Conservation (phyloP, 2,797 vertebrate genomes). For the Sphenodon punctatus region DNA sequence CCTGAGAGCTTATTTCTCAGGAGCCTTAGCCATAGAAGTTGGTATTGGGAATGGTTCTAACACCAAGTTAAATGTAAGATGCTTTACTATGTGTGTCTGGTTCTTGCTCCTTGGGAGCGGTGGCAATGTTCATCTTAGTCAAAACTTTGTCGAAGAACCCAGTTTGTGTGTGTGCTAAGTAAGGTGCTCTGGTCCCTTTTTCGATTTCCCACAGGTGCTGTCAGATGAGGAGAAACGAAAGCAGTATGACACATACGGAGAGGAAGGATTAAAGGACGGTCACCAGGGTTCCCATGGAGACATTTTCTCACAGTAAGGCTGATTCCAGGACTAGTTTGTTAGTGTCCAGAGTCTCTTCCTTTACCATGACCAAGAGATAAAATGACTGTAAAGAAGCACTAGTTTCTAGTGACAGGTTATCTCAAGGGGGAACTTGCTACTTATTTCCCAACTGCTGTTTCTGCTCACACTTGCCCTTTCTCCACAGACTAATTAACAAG, state of each 20-base stretch:
- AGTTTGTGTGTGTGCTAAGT: neutral
- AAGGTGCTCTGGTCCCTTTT: neutral
- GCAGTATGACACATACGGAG: conserved; percentile 93
- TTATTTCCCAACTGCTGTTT: rapidly evolving
- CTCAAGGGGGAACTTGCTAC: rapidly evolving
- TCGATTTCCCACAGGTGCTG: conserved; percentile 84
- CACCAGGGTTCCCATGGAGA: conserved; percentile 96
- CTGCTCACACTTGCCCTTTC: too few species aligned
- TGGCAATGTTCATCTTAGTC: neutral
- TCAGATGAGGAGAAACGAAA: conserved; percentile 98
- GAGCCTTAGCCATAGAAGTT: too few species aligned
- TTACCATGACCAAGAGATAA: neutral
- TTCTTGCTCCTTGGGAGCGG: neutral
- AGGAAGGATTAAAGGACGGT: conserved; percentile 96
- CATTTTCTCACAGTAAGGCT: conserved; percentile 95
- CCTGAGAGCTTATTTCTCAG: too few species aligned
- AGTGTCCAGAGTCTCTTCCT: neutral
- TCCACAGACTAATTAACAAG: too few species aligned
- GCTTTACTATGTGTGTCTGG: too few species aligned
- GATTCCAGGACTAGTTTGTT: rapidly evolving
- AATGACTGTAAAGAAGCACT: rapidly evolving
- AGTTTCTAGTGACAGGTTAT: neutral
- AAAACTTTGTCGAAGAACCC: neutral
- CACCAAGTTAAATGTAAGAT: too few species aligned
- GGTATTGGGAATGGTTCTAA: too few species aligned